Evolutionary conservation across 2,888 invertebrate species (phyloP), one percentile per base, ranked within the genome.

Genomic region (Dicyrtoma fusca): DNA sequence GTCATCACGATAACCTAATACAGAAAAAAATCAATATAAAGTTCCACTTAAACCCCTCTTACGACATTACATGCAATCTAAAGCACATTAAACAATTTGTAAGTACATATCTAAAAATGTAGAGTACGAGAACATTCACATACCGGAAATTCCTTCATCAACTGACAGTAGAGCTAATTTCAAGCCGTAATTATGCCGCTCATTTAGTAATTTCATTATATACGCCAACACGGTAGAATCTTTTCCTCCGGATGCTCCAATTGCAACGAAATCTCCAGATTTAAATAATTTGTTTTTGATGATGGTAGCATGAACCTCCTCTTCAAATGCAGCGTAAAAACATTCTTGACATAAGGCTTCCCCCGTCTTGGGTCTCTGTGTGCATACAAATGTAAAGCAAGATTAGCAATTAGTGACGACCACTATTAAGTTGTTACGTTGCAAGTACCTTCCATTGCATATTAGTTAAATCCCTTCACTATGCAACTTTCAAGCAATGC

Each of bases 221-320:
- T 97, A 92, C 0, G 98, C 98, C 70, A 99, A 86, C 17, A 99
- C 99, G 1, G 99, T 99, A 0, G 98, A 99, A 84, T 99, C 99
- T 86, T 94, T 94, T 34, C 95, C 95, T 42, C 95, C 95, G 47
- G 94, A 94, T 0, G 97, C 97, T 34, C 94, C 97, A 26, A 97
- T 89, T 1, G 97, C 97, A 26, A 97, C 94, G 51, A 90, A 91
- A 81, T 93, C 90, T 0, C 94, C 95, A 69, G 85, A 87, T 69
- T 89, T 89, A 82, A 98, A 97, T 63, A 98, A 86, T 76, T 91
- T 87, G 25, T 90, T 92, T 82, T 89, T 88, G 1, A 86, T 86
- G 64, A 98, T 96, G 0, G 97, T 97, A 81, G 91, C 89, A 85
- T 98, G 97, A 76, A 97, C 89, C 87, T 98, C 98, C 68, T 90